Percentiles rank a stretch among this genome's conserved stretches.
These are phyloP conservation scores for Cryptoblepharus egeriae DNA, from an alignment of 2,797 vertebrate species.

Conservation along the genomic window DNA sequence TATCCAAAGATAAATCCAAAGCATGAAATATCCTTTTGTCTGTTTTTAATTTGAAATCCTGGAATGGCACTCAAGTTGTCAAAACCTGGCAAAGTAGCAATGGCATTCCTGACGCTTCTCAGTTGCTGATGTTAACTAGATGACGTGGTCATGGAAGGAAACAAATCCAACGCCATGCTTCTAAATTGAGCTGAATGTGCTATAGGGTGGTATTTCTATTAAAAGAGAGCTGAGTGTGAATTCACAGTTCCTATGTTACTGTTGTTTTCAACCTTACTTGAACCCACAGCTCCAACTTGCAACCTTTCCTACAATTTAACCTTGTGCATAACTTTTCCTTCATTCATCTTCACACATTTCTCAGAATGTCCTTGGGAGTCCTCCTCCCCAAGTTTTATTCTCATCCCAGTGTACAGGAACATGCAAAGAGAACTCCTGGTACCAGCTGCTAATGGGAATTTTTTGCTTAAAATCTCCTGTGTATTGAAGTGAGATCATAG, in stretches of 20 bases:
- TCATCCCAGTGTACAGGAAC: not conserved
- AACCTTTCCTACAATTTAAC: not conserved
- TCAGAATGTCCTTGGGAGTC: constrained; percentile 1
- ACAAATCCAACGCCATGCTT: not conserved
- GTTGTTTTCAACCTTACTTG: not conserved
- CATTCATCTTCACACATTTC: constrained; percentile 31
- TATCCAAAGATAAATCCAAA: too few relatives aligned
- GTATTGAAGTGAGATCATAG: constrained; percentile 30
- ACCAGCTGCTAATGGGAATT: constrained; percentile 44
- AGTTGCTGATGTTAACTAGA: not conserved
- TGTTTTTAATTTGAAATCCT: not conserved
- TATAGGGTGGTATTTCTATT: not conserved
- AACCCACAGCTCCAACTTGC: not conserved
- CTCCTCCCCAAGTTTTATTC: constrained; percentile 27
- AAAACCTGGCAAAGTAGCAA: too few relatives aligned
- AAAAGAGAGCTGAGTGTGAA: not conserved
- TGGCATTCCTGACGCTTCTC: not conserved
- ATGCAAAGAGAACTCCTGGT: constrained; percentile 32
- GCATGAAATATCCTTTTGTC: not conserved
- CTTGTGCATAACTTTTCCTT: not conserved
- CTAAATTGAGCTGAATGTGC: not conserved
- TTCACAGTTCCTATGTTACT: not conserved
- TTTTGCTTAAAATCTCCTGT: constrained; percentile 41
- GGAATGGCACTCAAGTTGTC: not conserved
- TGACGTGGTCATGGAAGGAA: not conserved